These are phyloP conservation scores for Euclidia mi DNA, from an alignment of 2,888 invertebrate genomes.

Conservation along the genomic window DNA sequence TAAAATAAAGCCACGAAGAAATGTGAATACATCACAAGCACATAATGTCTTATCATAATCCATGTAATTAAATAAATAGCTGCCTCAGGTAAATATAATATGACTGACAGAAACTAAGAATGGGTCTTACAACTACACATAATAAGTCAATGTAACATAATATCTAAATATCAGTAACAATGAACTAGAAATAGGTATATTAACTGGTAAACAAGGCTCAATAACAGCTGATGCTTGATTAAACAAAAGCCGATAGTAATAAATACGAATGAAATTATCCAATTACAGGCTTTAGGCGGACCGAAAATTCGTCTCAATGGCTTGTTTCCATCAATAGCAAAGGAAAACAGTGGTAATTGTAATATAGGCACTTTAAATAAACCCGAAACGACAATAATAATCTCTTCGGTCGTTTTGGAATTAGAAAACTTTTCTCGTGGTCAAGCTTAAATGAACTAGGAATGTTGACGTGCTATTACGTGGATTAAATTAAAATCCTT, in stretches of 20 bases:
- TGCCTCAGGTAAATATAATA: too few relatives aligned
- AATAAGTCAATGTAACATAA: background rate
- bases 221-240: slow-evolving; percentile 45
- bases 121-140: background rate
- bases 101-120: too few relatives aligned
- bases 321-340: slow-evolving; percentile 41
- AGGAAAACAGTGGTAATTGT: slow-evolving; percentile 33
- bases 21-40: too few relatives aligned
- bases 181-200: slow-evolving; percentile 33
- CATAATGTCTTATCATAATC: too few relatives aligned
- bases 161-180: slow-evolving; percentile 12
- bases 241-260: slow-evolving; percentile 56
- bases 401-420: slow-evolving; percentile 22
- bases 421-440: background rate
- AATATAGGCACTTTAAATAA: slow-evolving; percentile 16
- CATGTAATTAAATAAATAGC: too few relatives aligned
- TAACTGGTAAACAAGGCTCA: slow-evolving; percentile 39
- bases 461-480: too few relatives aligned
- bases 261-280: slow-evolving; percentile 59
- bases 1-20: too few relatives aligned
- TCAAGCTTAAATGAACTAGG: background rate
- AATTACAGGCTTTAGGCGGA: slow-evolving; percentile 59
- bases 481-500: slow-evolving; percentile 1
- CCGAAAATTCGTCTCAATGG: slow-evolving; percentile 48
- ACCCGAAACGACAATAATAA: slow-evolving; percentile 26